Percentiles rank a stretch among this genome's conserved stretches.
Evolutionary conservation across 2,888 invertebrate species (phyloP).

Genomic region (Timema cristinae): DNA sequence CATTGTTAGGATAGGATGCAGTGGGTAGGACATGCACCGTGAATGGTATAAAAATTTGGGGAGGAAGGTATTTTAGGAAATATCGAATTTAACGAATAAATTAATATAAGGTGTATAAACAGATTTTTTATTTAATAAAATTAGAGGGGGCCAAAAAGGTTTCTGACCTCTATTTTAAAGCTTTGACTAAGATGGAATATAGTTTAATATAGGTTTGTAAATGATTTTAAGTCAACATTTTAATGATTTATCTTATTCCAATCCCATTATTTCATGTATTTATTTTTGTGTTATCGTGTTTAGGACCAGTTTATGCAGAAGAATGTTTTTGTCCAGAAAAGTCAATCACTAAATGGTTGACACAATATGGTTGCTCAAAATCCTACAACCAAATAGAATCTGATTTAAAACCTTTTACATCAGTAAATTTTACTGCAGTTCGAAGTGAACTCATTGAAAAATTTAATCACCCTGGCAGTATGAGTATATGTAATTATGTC

Average conservation of each 20-base stretch:
- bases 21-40: too few species aligned
- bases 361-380: slow-evolving; percentile 59
- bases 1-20: too few species aligned
- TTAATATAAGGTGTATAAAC: too few species aligned
- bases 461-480: slow-evolving; percentile 73
- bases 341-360: slow-evolving; percentile 61
- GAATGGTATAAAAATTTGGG: too few species aligned
- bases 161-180: too few species aligned
- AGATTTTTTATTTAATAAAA: too few species aligned
- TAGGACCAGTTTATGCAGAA: slow-evolving; percentile 71
- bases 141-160: too few species aligned
- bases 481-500: slow-evolving; percentile 87
- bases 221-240: too few species aligned
- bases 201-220: too few species aligned
- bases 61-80: too few species aligned
- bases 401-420: slow-evolving; percentile 65
- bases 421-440: slow-evolving; percentile 65
- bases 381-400: slow-evolving; percentile 64
- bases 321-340: slow-evolving; percentile 76
- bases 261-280: slow-evolving; percentile 8
- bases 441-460: slow-evolving; percentile 61
- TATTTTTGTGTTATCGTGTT: slow-evolving; percentile 35
- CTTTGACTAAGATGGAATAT: too few species aligned
- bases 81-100: too few species aligned
- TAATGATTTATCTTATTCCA: not conserved